These are phyloP conservation scores for Pterocles gutturalis DNA, from an alignment of 2,113 vertebrate species.

Conservation along the genomic window DNA sequence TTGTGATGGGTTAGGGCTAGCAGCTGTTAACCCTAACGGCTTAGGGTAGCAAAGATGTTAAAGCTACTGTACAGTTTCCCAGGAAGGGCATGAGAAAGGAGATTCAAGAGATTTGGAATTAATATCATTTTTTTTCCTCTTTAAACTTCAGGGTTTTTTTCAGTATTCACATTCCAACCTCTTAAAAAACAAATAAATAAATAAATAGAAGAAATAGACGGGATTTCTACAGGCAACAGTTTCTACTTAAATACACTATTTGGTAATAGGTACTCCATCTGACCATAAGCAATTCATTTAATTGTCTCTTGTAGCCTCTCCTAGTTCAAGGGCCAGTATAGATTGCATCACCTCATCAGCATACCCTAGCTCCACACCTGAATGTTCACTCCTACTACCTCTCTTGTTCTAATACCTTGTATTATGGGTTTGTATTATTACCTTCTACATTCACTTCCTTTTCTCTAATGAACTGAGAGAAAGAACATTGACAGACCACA, in stretches of 20 bases:
- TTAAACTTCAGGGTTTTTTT: background rate
- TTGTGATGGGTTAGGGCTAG: background rate
- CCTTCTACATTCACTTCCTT: background rate
- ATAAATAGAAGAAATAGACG: no score
- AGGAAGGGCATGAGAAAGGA: background rate
- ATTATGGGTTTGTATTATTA: background rate
- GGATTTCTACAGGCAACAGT: background rate
- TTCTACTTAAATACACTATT: background rate
- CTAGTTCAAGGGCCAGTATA: background rate
- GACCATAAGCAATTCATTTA: background rate
- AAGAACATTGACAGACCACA: background rate
- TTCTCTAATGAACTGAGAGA: background rate
- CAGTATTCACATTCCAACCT: background rate
- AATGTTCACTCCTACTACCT: background rate
- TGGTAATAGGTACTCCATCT: background rate
- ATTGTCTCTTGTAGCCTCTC: background rate
- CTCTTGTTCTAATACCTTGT: background rate
- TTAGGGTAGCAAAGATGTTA: background rate
- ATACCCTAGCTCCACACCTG: background rate
- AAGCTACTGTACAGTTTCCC: background rate
- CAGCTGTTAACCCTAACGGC: no score
- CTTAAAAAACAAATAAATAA: background rate
- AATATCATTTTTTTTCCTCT: background rate
- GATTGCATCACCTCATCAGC: background rate
- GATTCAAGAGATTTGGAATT: background rate